Conservation (phyloP, 1,140 invertebrate genomes). For the Armadillidium nasatum region DNA sequence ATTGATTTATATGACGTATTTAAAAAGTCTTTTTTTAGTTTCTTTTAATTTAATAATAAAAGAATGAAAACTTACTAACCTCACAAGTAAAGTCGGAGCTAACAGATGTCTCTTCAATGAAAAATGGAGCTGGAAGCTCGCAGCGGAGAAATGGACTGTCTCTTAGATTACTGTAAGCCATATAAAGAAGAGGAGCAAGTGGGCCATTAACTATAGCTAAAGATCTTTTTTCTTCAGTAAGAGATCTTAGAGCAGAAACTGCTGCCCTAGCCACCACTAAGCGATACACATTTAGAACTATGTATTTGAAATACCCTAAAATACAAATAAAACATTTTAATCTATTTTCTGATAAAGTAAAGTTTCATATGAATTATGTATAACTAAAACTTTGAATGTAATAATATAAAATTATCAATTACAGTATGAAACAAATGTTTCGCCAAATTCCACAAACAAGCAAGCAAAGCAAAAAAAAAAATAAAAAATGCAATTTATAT, state of each 20-base stretch:
- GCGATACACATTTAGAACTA: slow-evolving; percentile 35
- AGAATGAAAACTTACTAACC: slow-evolving; percentile 11
- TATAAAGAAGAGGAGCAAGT: slow-evolving; percentile 32
- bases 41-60: too few relatives aligned
- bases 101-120: slow-evolving; percentile 31
- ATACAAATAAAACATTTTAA: not conserved
- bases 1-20: too few relatives aligned
- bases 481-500: too few relatives aligned
- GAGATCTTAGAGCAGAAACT: slow-evolving; percentile 29
- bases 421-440: too few relatives aligned
- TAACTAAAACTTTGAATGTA: slow-evolving; percentile 50
- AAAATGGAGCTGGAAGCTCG: slow-evolving; percentile 28
- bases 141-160: slow-evolving; percentile 38
- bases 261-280: slow-evolving; percentile 35
- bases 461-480: too few relatives aligned
- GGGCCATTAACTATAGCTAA: slow-evolving; percentile 33
- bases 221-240: slow-evolving; percentile 31
- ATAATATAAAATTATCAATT: slow-evolving; percentile 56
- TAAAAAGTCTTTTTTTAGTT: too few relatives aligned
- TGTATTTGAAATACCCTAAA: slow-evolving; percentile 33
- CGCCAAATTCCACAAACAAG: too few relatives aligned
- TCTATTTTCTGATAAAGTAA: too few relatives aligned
- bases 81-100: slow-evolving; percentile 37
- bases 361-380: too few relatives aligned
- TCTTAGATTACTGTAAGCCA: slow-evolving; percentile 34